Base-by-base conservation (phyloP, 2,113 vertebrate species). In the Bambusicola thoracicus region DNA sequence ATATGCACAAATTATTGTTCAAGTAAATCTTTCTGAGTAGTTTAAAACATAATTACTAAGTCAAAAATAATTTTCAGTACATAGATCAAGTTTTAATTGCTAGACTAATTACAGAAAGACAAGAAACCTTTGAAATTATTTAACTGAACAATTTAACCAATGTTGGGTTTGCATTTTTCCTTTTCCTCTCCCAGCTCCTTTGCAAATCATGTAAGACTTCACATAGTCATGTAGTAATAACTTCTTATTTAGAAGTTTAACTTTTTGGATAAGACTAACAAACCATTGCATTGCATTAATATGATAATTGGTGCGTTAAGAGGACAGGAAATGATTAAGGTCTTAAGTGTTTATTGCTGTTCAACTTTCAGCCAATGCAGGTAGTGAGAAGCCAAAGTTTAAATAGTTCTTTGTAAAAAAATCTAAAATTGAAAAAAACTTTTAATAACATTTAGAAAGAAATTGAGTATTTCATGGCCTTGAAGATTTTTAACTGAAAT, bases 1-100 rank as follows among this genome's bases (percentile, higher is more conserved):
- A 43, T 70, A 80, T 5, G 9, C 78, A 85, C 27, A 90, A 95
- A 93, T 32, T 32, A 32, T 7, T 53, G 51, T 53, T 29, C 27
- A 15, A 29, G 30, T 56, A 32, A 32, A 79, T 88, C 79, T 85
- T 93, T 94, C 34, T 87, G 83, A 96, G 82, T 68, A 91, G 36
- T 90, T 84, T 91, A 92, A 94, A 96, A 93, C 3, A 49, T 86
- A 85, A 93, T 93, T 93, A 75, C 68, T 56, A 94, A 92, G 79
- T 90, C 65, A 89, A 91, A 92, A 94, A 63, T 73, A 83, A 96
- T 90, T 95, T 97, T 97, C 56, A 51, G 81, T 85, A 73, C 56
- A 94, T 88, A 97, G 66, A 96, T 97, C 83, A 97, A 94, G 44
- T 93, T 97, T 88, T 97, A 95, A 94, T 96, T 97, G 95, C 83